Evolutionary conservation across 35 echinoderm and acorn worm species (phyloP), one percentile per base, ranked within the genome.

Genomic region (Anneissia japonica): DNA sequence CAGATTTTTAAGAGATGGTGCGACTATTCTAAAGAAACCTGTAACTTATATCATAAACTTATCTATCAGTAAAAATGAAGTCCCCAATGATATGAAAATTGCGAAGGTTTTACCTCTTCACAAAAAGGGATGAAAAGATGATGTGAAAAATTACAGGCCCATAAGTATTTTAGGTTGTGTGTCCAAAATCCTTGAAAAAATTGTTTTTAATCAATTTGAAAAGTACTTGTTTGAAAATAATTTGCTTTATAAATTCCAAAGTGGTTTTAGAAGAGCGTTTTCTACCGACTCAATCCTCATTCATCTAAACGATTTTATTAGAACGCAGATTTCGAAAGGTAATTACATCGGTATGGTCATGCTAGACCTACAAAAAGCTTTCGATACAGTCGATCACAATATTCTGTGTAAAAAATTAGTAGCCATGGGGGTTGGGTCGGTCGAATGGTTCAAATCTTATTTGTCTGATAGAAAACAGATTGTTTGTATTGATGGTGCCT

Each of bases 321-420:
- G 41, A 76, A 39, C 19, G 0, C 73, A 86, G 31, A 86, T 43
- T 31, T 74, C 73, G n/a, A 21, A 37, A 30, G 74, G 84, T 0
- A 46, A 86, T 13, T 77, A 34, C 37, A 64, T 74, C 30, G 84
- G 36, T 9, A 40, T 86, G 55, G 84, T 86, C 37, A 31, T 86
- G 45, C 38, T 86, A 26, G 84, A 86, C 45, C 84, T 86, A 0
- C 84, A 86, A 32, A 86, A 86, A 31, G 84, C 55, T 0, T 85
- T 85, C 38, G 84, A 86, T 43, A 86, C 84, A 23, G 84, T 86
- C 37, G 84, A 86, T 37, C 72, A 86, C 75, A 17, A 29, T 39
- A 86, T 86, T 30, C 37, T 86, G 23, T 86, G 73, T 16, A 45
- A 73, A 30, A 86, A 86, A 39, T 74, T 86, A 21, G 74, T 43